Conservation (phyloP, 2,113 vertebrate species). For the Ardeotis arabs region DNA sequence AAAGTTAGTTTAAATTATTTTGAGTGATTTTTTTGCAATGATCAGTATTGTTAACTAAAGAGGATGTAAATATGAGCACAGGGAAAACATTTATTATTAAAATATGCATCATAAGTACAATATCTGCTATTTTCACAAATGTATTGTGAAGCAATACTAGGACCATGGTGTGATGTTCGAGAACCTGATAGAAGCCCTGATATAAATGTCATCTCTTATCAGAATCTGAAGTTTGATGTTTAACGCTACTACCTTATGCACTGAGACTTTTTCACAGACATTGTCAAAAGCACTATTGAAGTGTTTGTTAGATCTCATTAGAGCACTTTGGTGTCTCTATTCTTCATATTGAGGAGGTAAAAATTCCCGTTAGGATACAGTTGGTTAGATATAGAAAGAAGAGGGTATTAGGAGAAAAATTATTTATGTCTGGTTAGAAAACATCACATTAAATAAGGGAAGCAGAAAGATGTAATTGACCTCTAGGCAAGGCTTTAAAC, state of each 20-base stretch:
- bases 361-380: background rate
- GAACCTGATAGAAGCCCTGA: background rate
- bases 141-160: background rate
- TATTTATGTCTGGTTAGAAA: slow-evolving; percentile 15
- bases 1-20: background rate
- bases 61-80: background rate
- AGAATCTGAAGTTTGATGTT: slow-evolving; percentile 21
- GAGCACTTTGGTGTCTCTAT: slow-evolving; percentile 37
- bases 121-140: background rate
- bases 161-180: background rate
- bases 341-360: slow-evolving; percentile 3
- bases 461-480: background rate
- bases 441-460: background rate
- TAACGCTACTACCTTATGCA: background rate
- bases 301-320: slow-evolving; percentile 39
- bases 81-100: background rate
- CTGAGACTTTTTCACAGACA: background rate
- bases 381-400: background rate
- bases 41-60: background rate
- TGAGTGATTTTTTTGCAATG: background rate
- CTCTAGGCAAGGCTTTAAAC: slow-evolving; percentile 46
- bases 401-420: background rate
- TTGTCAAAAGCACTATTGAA: slow-evolving; percentile 8
- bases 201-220: slow-evolving; percentile 9
- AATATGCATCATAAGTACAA: background rate